Evolutionary conservation across 2,888 invertebrate species (phyloP).

Genomic region (Auanema sp.): DNA sequence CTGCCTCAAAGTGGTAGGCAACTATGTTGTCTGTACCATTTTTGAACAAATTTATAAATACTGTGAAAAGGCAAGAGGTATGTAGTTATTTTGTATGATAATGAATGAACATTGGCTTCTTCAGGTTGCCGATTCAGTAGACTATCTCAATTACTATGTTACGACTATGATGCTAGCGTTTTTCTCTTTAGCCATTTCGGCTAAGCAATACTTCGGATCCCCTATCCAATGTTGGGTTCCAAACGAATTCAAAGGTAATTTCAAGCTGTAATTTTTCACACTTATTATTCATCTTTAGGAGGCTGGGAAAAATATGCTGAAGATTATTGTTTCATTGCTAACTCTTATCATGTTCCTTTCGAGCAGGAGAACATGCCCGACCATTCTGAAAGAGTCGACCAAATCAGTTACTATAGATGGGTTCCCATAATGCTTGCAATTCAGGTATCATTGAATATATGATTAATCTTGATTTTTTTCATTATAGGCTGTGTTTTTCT

Average conservation of each 20-base stretch:
- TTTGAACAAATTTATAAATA: no score
- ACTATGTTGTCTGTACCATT: no score
- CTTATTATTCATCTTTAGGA: constrained; percentile 19
- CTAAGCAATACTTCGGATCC: constrained; percentile 68
- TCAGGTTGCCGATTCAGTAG: constrained; percentile 66
- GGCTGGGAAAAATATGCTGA: constrained; percentile 44
- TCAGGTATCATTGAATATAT: constrained; percentile 23
- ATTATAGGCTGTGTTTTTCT: constrained; percentile 64
- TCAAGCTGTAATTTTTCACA: not conserved
- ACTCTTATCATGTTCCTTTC: constrained; percentile 50
- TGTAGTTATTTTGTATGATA: no score
- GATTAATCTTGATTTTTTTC: not conserved
- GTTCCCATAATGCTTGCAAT: constrained; percentile 64
- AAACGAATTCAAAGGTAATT: constrained; percentile 34
- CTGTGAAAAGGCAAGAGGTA: no score
- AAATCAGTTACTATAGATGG: constrained; percentile 55
- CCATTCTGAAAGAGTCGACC: constrained; percentile 30
- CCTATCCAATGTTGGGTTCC: constrained; percentile 67
- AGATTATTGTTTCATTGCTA: constrained; percentile 55
- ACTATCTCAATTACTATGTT: constrained; percentile 67
- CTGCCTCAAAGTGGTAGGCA: no score
- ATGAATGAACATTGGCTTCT: no score
- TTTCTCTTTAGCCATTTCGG: constrained; percentile 66
- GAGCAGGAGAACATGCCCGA: constrained; percentile 27
- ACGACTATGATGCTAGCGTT: constrained; percentile 66